Conservation (phyloP, 2,797 vertebrate species). For the Gymnodraco acuticeps region DNA sequence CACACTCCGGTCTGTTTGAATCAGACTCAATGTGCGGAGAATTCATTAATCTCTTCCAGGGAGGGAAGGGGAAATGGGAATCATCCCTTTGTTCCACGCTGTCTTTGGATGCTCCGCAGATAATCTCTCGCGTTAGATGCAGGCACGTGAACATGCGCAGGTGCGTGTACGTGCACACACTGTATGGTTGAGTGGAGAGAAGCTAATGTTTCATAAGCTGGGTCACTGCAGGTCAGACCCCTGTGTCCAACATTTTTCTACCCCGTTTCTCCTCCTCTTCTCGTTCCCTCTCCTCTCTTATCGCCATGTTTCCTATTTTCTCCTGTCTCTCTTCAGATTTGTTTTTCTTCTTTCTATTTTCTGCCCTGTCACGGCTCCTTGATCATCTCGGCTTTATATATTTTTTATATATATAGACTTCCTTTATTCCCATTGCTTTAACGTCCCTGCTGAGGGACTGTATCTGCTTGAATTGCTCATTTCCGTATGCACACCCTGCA, state of each 20-base stretch:
- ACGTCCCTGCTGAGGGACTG: conserved; percentile 25
- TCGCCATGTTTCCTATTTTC: conserved; percentile 39
- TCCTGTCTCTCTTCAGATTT: conserved; percentile 2
- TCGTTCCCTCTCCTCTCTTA: conserved; percentile 1
- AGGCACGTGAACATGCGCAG: conserved; percentile 24
- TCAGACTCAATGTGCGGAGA: conserved; percentile 48
- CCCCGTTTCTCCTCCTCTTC: conserved; percentile 29
- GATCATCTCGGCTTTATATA: conserved; percentile 46
- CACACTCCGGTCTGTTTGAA: conserved; percentile 41
- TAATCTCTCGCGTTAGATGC: conserved; percentile 26
- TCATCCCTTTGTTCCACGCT: conserved; percentile 67
- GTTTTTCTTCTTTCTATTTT: conserved; percentile 35
- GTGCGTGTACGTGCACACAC: conserved; percentile 1
- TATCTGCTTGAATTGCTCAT: conserved; percentile 37
- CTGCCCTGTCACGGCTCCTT: conserved; percentile 46
- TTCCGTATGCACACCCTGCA: conserved; percentile 1
- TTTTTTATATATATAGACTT: conserved; percentile 49
- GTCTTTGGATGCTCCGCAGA: conserved; percentile 36
- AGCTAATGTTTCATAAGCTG: conserved; percentile 60
- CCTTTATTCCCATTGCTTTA: conserved; percentile 39
- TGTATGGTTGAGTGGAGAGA: conserved; percentile 45
- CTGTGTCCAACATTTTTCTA: conserved; percentile 46
- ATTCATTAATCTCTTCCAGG: conserved; percentile 61
- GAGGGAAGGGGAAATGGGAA: conserved; percentile 49
- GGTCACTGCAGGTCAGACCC: conserved; percentile 61